Percentiles rank a stretch among this genome's conserved stretches.
These are phyloP conservation scores for Potorous gilbertii DNA, from an alignment of 2,797 vertebrate genomes.

Conservation along the genomic window DNA sequence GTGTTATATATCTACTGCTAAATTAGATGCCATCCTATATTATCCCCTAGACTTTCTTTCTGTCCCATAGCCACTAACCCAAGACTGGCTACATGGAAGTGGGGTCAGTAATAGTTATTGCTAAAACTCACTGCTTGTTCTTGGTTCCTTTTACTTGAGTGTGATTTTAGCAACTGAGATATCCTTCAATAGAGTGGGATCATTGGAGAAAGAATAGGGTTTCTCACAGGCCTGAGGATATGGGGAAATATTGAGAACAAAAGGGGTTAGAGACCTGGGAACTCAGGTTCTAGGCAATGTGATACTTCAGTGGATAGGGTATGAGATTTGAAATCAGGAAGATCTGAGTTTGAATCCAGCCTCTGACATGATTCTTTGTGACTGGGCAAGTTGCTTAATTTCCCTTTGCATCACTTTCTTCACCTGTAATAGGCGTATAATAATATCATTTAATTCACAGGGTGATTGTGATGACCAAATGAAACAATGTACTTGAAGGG, in stretches of 20 bases:
- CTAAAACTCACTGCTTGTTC: neutral
- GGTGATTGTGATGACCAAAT: neutral
- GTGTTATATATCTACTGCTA: neutral
- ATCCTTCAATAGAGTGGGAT: neutral
- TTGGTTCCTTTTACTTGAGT: neutral
- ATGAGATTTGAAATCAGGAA: neutral
- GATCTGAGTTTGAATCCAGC: neutral
- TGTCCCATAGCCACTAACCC: neutral
- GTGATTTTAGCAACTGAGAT: neutral
- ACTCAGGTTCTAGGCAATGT: neutral
- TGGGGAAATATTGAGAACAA: neutral
- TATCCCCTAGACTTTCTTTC: neutral
- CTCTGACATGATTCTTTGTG: neutral
- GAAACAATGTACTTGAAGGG: neutral
- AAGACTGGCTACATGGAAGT: neutral
- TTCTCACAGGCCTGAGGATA: neutral
- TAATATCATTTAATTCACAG: neutral
- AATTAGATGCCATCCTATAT: neutral
- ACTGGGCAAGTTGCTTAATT: neutral
- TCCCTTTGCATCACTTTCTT: neutral
- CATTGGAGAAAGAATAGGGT: neutral
- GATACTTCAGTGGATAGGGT: neutral
- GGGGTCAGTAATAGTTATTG: neutral
- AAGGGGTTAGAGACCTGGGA: neutral
- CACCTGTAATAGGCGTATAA: neutral